phyloP scores from a whole-genome alignment of 1,140 invertebrate genomes.

The Drosophila ficusphila region DNA sequence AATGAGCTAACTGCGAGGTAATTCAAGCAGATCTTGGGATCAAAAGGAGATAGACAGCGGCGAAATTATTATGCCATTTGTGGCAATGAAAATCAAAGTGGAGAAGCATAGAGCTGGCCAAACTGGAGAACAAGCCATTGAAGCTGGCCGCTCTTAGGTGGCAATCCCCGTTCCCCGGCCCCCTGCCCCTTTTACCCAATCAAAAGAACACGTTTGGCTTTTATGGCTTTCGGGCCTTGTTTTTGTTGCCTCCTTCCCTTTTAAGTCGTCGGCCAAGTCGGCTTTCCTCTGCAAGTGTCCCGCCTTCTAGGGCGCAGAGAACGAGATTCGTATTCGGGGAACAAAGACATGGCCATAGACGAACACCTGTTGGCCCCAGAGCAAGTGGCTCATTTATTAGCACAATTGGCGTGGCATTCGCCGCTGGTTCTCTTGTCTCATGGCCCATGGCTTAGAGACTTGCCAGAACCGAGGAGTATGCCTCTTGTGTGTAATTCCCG shows the following conservation, averaged over 20 bases:
- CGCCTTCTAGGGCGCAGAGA: constrained; percentile 23
- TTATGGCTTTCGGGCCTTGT: constrained; percentile 41
- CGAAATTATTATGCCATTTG: constrained; percentile 38
- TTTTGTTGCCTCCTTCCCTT: constrained; percentile 28
- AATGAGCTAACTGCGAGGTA: constrained; percentile 17
- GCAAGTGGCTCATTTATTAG: constrained; percentile 64
- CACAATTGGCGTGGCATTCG: constrained; percentile 57
- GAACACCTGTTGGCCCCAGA: constrained; percentile 61
- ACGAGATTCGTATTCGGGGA: constrained; percentile 4
- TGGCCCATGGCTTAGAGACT: too few relatives aligned
- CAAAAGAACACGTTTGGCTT: constrained; percentile 59
- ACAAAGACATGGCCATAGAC: constrained; percentile 31
- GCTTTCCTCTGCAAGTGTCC: constrained; percentile 21
- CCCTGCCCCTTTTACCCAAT: neutral
- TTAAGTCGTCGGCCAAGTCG: constrained; percentile 28
- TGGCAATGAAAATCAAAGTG: constrained; percentile 46
- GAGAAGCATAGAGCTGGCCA: constrained; percentile 21
- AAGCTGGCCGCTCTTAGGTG: constrained; percentile 23
- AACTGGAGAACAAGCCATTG: constrained; percentile 17
- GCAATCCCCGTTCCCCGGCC: neutral
- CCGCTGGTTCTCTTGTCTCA: constrained; percentile 13
- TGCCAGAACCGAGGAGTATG: constrained; percentile 7
- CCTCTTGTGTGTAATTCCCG: constrained; percentile 49
- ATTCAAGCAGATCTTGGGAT: constrained; percentile 26
- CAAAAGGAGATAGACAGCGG: neutral